phyloP scores from a whole-genome alignment of 2,888 invertebrate species.

The Xylota segnis region DNA sequence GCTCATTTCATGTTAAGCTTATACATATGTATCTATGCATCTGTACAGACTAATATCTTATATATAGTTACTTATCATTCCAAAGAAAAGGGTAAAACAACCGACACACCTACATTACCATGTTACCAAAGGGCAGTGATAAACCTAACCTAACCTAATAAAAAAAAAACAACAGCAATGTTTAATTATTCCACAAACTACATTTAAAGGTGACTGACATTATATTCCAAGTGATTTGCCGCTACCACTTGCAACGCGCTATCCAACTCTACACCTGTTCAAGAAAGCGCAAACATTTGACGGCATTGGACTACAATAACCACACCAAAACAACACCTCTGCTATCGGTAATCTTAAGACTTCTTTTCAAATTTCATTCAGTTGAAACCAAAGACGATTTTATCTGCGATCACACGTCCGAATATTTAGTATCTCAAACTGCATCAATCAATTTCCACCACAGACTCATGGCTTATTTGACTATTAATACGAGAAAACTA shows the following conservation, averaged over 20 bases:
- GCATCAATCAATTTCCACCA: constrained; percentile 38
- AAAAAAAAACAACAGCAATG: background rate
- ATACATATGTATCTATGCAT: too few species aligned
- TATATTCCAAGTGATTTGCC: background rate
- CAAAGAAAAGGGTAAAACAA: too few species aligned
- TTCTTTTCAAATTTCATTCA: background rate
- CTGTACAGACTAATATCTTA: too few species aligned
- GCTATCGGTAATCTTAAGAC: background rate
- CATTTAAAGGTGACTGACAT: background rate
- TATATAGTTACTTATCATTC: too few species aligned
- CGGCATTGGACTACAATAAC: background rate
- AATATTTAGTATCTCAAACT: constrained; percentile 21
- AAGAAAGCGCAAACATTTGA: constrained; percentile 1
- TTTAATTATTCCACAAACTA: too few species aligned
- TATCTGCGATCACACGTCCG: constrained; percentile 32
- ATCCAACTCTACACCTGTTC: background rate
- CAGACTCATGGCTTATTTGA: constrained; percentile 35
- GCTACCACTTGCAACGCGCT: background rate
- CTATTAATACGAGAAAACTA: constrained; percentile 27
- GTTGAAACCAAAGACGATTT: background rate
- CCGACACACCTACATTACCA: too few species aligned
- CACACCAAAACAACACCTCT: background rate
- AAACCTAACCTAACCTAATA: background rate
- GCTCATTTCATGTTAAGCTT: too few species aligned
- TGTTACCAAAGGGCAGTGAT: background rate